Conservation (phyloP, 2,888 invertebrate species). For the Diarsia dahlii region DNA sequence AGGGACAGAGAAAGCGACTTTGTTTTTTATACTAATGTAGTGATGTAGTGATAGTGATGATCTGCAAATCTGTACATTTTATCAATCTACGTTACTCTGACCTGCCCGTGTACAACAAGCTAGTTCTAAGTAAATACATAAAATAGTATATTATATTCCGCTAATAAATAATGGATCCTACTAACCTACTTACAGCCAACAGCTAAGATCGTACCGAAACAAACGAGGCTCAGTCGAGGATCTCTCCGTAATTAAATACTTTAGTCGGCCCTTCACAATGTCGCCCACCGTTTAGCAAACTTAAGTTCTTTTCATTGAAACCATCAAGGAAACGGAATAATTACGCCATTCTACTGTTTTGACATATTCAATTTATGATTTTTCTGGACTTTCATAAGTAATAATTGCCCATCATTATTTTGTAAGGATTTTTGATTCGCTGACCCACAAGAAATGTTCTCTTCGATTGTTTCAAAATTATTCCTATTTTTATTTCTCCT, state of each 20-base stretch:
- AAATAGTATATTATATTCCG: constrained; percentile 29
- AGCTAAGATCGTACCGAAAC: constrained; percentile 69
- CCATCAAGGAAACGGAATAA: constrained; percentile 70
- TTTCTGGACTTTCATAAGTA: constrained; percentile 5
- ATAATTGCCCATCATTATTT: constrained; percentile 10
- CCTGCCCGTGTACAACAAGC: neutral
- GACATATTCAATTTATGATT: constrained; percentile 23
- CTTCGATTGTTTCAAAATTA: constrained; percentile 4
- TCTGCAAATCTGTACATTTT: neutral
- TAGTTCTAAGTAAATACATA: neutral
- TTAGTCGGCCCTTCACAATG: constrained; percentile 76
- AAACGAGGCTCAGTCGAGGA: constrained; percentile 72
- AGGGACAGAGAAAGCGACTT: too few relatives aligned
- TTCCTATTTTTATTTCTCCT: neutral
- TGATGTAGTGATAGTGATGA: too few relatives aligned
- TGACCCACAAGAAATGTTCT: constrained; percentile 17
- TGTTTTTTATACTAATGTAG: too few relatives aligned
- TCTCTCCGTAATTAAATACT: constrained; percentile 84
- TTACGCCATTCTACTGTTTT: constrained; percentile 62
- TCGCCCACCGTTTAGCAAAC: constrained; percentile 71
- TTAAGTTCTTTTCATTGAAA: constrained; percentile 70
- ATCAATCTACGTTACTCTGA: neutral
- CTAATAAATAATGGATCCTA: constrained; percentile 60
- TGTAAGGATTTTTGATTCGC: neutral
- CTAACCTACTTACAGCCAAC: constrained; percentile 57